Percentiles rank a stretch among this genome's conserved stretches.
These are phyloP conservation scores for Idaea dimidiata DNA, from an alignment of 2,888 invertebrate species.

Conservation along the genomic window DNA sequence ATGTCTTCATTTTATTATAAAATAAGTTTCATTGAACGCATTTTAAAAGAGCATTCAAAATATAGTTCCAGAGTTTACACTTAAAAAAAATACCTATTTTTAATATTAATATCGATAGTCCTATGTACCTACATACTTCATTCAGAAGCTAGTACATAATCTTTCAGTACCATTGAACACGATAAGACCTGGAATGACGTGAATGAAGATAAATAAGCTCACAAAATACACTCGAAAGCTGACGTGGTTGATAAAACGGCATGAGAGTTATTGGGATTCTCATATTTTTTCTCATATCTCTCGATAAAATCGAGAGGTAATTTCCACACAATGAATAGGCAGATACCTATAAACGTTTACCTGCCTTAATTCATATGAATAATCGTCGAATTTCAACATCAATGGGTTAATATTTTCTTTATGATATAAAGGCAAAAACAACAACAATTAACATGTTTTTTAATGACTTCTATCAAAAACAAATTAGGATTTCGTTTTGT, in stretches of 20 bases:
- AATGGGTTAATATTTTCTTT: not conserved
- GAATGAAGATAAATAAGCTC: not conserved
- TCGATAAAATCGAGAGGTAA: not conserved
- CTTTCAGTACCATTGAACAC: not conserved
- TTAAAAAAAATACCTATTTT: too few species aligned
- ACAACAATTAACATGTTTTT: not conserved
- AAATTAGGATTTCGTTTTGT: too few species aligned
- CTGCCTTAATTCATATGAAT: not conserved
- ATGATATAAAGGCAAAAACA: not conserved
- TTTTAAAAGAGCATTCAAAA: too few species aligned
- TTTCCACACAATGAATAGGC: not conserved
- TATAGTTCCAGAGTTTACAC: too few species aligned
- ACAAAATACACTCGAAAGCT: not conserved
- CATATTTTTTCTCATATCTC: not conserved
- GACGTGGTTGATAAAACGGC: not conserved
- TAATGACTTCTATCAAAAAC: too few species aligned
- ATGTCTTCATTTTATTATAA: too few species aligned
- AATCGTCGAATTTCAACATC: not conserved
- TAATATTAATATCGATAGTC: too few species aligned
- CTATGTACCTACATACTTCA: not conserved
- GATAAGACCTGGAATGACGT: not conserved
- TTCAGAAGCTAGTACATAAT: not conserved
- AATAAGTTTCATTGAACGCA: too few species aligned
- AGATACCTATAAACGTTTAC: not conserved
- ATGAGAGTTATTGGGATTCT: constrained; percentile 1